Conservation (phyloP, 2,888 invertebrate genomes). For the Ephialtes manifestator region DNA sequence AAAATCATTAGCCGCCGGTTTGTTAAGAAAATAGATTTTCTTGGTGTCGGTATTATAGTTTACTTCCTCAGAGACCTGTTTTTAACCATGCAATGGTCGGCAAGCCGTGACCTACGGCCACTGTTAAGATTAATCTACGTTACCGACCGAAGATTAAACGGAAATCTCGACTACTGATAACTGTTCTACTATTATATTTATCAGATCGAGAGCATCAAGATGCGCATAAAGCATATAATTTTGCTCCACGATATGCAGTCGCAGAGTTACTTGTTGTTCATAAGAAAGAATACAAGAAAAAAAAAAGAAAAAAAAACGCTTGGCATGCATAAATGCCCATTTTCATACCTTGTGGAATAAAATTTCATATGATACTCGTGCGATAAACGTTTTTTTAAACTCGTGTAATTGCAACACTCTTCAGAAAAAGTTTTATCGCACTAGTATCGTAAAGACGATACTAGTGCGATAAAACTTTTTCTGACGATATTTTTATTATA, state of each 20-base stretch:
- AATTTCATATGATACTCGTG: no score
- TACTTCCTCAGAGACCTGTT: neutral
- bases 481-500: no score
- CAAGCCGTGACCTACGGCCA: neutral
- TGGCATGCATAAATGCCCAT: no score
- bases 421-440: no score
- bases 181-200: neutral
- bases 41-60: slow-evolving; percentile 5
- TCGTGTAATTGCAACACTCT: no score
- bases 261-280: neutral
- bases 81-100: neutral
- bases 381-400: no score
- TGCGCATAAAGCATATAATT: neutral
- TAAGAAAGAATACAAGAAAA: neutral
- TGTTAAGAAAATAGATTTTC: neutral
- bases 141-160: neutral
- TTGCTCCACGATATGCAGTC: neutral
- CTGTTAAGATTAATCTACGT: neutral
- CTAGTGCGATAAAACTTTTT: no score
- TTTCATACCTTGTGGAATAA: no score
- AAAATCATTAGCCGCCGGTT: neutral
- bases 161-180: neutral
- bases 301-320: neutral
- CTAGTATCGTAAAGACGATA: no score
- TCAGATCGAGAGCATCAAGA: neutral